Evolutionary conservation across 2,113 vertebrate genomes (phyloP).

Genomic region (Poecilia latipinna): DNA sequence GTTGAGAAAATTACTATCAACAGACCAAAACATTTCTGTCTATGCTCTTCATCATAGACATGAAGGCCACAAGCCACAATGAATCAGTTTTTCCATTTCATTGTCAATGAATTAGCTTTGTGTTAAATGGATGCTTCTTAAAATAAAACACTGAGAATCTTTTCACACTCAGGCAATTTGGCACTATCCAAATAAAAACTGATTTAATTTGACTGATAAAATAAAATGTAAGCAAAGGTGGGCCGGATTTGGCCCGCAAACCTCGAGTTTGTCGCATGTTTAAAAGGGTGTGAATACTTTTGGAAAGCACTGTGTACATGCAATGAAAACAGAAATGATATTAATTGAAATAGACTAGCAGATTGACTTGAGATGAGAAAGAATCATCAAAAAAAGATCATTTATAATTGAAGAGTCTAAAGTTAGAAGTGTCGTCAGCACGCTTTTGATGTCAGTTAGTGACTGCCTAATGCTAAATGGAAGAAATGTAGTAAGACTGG

Average conservation of each 20-base stretch:
- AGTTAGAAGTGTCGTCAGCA: constrained; percentile 40
- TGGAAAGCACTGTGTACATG: not conserved
- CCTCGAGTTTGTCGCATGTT: not conserved
- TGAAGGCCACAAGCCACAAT: not conserved
- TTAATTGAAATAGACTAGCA: not conserved
- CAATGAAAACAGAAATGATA: not conserved
- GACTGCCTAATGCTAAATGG: constrained; percentile 41
- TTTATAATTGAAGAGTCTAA: constrained; percentile 18
- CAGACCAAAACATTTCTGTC: not conserved
- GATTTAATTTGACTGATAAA: no score
- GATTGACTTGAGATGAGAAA: not conserved
- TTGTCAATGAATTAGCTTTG: no score
- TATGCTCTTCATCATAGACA: not conserved
- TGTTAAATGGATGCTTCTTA: no score
- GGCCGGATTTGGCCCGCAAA: no score
- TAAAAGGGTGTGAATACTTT: not conserved
- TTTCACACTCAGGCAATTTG: no score
- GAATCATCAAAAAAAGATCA: not conserved
- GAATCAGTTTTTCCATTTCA: no score
- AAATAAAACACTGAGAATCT: no score
- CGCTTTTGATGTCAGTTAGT: constrained; percentile 21
- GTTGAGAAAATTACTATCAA: not conserved
- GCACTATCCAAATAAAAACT: no score
- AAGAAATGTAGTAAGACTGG: constrained; percentile 39
- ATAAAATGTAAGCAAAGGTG: no score